A percentile compares a stretch with the other conserved stretches of the same genome.
Evolutionary conservation across 2,113 vertebrate genomes (phyloP).

Genomic region (Nyctereutes procyonoides): DNA sequence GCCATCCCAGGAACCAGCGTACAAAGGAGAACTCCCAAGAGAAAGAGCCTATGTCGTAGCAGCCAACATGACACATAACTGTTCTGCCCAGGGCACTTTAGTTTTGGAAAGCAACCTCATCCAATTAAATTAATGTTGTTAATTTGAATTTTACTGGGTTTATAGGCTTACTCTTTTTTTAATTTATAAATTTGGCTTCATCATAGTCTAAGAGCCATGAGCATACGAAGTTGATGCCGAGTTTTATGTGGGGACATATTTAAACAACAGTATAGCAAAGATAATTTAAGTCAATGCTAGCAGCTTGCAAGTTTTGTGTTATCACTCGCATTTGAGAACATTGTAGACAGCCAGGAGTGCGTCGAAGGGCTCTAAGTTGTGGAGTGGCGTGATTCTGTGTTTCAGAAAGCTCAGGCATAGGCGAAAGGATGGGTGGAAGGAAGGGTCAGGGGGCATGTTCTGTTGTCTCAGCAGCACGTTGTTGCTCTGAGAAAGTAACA

Average conservation of each 20-base stretch:
- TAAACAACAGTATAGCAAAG: background rate
- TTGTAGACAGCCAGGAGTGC: rapidly evolving
- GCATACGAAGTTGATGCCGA: background rate
- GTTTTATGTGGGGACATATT: background rate
- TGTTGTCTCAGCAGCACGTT: rapidly evolving
- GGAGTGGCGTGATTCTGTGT: rapidly evolving
- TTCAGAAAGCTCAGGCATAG: background rate
- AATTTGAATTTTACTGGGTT: background rate
- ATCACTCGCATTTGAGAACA: background rate
- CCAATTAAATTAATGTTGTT: background rate
- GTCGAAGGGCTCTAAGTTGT: rapidly evolving
- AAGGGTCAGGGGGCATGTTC: background rate
- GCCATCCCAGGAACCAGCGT: background rate
- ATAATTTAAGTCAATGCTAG: background rate
- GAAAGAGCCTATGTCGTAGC: rapidly evolving
- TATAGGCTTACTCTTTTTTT: background rate
- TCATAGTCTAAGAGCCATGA: background rate
- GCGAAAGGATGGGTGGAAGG: background rate
- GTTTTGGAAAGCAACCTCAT: background rate
- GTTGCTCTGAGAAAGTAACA: background rate
- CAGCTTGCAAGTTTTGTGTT: background rate
- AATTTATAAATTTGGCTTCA: background rate
- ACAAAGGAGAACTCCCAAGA: rapidly evolving
- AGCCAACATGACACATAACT: rapidly evolving
- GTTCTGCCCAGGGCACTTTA: background rate